phyloP scores from a whole-genome alignment of 2,113 vertebrate species.

The Catagonus wagneri region DNA sequence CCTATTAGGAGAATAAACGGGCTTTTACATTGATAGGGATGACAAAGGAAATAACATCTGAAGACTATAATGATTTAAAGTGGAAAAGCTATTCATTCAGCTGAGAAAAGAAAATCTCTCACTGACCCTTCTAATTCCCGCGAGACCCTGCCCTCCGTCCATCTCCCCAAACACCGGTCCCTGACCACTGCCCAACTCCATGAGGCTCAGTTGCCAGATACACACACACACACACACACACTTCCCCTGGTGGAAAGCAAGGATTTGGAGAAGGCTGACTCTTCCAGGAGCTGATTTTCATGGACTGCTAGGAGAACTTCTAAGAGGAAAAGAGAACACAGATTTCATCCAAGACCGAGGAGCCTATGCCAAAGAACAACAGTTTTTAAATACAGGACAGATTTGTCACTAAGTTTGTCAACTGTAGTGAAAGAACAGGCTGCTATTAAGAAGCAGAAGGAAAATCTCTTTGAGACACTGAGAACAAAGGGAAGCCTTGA shows the following conservation, averaged over 20 bases:
- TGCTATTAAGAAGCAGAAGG: background rate
- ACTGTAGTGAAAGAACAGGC: background rate
- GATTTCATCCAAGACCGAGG: background rate
- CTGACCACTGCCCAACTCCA: background rate
- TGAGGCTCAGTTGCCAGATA: background rate
- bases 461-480: background rate
- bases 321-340: background rate
- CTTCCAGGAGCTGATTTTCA: background rate
- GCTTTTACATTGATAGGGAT: background rate
- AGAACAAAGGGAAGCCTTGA: background rate
- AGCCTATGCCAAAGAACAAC: background rate
- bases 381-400: background rate
- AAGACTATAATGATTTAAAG: background rate
- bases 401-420: background rate
- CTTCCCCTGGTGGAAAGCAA: background rate
- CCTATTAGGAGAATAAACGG: background rate
- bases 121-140: background rate
- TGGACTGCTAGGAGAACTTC: background rate
- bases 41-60: background rate
- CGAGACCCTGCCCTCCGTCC: background rate
- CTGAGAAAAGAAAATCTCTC: background rate
- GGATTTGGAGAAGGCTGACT: background rate
- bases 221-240: background rate
- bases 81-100: background rate
- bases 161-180: background rate